Evolutionary conservation across 2,888 invertebrate genomes (phyloP).

Genomic region (Anthrax anthrax): DNA sequence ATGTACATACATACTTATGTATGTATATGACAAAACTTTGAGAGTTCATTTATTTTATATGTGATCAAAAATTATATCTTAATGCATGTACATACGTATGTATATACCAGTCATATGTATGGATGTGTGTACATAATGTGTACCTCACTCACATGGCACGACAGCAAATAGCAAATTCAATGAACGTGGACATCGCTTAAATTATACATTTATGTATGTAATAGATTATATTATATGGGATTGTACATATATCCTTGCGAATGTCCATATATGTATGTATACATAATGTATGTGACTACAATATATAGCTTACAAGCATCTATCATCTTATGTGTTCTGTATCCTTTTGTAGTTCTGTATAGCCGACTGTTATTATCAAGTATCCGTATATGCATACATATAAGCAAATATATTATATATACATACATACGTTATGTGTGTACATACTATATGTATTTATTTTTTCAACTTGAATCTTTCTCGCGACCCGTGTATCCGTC

Average conservation of each 20-base stretch:
- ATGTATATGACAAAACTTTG: too few relatives aligned
- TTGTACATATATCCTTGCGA: neutral
- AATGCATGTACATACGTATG: neutral
- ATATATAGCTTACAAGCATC: conserved; percentile 10
- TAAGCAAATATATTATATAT: too few relatives aligned
- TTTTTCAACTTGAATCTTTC: conserved; percentile 13
- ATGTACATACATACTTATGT: neutral
- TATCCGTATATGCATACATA: too few relatives aligned
- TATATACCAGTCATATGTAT: neutral
- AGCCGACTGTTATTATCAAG: too few relatives aligned
- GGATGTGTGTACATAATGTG: neutral
- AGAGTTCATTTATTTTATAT: too few relatives aligned
- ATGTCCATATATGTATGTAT: neutral
- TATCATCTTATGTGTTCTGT: conserved; percentile 9
- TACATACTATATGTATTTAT: neutral
- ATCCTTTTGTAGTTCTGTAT: conserved; percentile 4
- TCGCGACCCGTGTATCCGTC: conserved; percentile 15
- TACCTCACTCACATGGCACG: neutral
- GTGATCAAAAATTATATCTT: too few relatives aligned
- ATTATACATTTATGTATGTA: neutral
- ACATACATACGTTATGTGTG: too few relatives aligned
- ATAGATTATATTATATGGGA: too few relatives aligned
- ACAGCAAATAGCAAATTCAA: neutral
- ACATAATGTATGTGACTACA: conserved; percentile 1
- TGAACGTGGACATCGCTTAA: too few relatives aligned